Conservation (phyloP, 2,797 vertebrate species). For the Protonibea diacanthus region DNA sequence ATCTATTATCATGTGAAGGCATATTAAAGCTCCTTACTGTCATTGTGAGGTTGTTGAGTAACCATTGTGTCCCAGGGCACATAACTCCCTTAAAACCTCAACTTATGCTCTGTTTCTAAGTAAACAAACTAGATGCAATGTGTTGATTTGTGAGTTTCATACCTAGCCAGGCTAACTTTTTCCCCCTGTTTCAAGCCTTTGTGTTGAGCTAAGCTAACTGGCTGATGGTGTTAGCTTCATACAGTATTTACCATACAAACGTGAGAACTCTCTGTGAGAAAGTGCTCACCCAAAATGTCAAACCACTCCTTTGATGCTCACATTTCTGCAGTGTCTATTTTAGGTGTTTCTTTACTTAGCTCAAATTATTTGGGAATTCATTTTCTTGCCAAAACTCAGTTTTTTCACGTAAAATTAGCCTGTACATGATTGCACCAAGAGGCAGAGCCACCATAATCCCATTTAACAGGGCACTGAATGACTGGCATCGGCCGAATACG, state of each 20-base stretch:
- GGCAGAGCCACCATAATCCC: slow-evolving; percentile 4
- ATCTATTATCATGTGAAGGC: no score
- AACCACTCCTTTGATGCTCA: neutral
- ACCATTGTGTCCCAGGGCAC: neutral
- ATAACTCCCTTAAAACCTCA: neutral
- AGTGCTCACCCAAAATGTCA: neutral
- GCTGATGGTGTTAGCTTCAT: no score
- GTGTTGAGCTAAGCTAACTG: neutral
- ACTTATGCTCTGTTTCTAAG: neutral
- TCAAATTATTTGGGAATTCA: neutral
- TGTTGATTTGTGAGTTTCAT: neutral
- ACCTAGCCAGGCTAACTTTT: neutral
- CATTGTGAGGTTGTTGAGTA: neutral
- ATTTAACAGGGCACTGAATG: slow-evolving; percentile 37
- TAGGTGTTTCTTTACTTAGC: neutral
- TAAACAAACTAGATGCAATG: neutral
- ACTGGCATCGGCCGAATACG: slow-evolving; percentile 28
- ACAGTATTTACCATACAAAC: neutral
- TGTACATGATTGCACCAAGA: neutral
- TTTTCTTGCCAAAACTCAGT: slow-evolving; percentile 5
- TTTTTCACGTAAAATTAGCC: slow-evolving; percentile 21
- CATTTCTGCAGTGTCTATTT: neutral
- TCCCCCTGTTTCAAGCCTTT: neutral
- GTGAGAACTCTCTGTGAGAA: neutral
- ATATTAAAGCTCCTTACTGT: neutral